phyloP scores from a whole-genome alignment of 2,888 invertebrate species.

The Metallyticus violacea region DNA sequence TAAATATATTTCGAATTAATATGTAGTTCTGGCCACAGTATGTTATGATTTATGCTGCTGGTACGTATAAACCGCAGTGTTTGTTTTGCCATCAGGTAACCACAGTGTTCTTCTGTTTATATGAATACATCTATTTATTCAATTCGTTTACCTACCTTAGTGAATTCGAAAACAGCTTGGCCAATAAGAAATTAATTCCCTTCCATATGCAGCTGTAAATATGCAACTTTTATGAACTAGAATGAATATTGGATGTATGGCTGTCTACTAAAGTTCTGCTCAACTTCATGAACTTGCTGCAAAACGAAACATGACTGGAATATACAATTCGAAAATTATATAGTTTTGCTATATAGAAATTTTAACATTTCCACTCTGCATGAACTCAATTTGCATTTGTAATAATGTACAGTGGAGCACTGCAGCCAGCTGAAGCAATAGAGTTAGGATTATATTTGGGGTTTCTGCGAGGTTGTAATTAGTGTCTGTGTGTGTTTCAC shows the following conservation, averaged over 20 bases:
- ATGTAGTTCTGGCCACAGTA: too few relatives aligned
- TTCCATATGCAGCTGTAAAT: neutral
- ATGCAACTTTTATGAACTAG: neutral
- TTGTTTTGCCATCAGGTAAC: too few relatives aligned
- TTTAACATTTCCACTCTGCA: neutral
- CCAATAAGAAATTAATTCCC: too few relatives aligned
- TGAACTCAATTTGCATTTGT: neutral
- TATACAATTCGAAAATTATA: constrained; percentile 2
- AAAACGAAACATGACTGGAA: constrained; percentile 13
- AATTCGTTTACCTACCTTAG: too few relatives aligned
- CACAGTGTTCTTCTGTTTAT: too few relatives aligned
- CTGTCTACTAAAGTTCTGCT: neutral
- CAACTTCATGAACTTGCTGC: neutral
- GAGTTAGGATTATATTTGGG: neutral
- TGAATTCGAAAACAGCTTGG: too few relatives aligned
- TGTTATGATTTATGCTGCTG: too few relatives aligned
- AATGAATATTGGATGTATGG: neutral
- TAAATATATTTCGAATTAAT: too few relatives aligned
- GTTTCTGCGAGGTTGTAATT: constrained; percentile 7
- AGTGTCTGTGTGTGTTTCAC: neutral
- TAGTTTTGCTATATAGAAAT: constrained; percentile 1
- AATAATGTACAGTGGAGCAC: neutral
- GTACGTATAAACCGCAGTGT: too few relatives aligned
- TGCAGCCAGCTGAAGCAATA: neutral
- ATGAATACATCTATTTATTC: too few relatives aligned